A percentile compares a stretch with the other conserved stretches of the same genome.
Conservation (phyloP, 2,113 vertebrate species). For the Nothobranchius furzeri region DNA sequence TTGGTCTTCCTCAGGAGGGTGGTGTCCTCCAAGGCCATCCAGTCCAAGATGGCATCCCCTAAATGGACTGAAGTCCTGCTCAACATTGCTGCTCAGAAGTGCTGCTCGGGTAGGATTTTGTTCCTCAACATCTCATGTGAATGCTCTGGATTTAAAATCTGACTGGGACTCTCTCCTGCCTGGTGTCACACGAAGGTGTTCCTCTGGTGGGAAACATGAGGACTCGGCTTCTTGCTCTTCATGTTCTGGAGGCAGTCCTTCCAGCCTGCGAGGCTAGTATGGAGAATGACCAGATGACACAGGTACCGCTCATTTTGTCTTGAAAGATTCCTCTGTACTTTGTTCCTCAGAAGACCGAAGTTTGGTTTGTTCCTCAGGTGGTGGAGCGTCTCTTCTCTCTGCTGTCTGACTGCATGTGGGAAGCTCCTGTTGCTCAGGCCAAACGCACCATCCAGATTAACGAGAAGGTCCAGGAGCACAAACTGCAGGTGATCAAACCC, state of each 20-base stretch:
- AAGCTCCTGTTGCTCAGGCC: slow-evolving; percentile 92
- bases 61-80: slow-evolving; percentile 98
- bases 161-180: neutral
- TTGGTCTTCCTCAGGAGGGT: slow-evolving; percentile 94
- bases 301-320: slow-evolving; percentile 65
- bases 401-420: slow-evolving; percentile 98
- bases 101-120: slow-evolving; percentile 86
- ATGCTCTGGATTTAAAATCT: neutral
- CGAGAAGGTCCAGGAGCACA: slow-evolving; percentile 91
- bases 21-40: slow-evolving; percentile 97
- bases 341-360: neutral
- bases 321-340: fast-evolving
- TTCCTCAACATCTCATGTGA: neutral
- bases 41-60: slow-evolving; percentile 98
- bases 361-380: slow-evolving; percentile 77
- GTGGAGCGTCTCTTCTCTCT: slow-evolving; percentile 92
- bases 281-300: slow-evolving; percentile 95
- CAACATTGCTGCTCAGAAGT: slow-evolving; percentile 97
- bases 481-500: slow-evolving; percentile 83
- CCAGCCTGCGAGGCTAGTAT: slow-evolving; percentile 92
- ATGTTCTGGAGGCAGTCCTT: slow-evolving; percentile 96
- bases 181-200: slow-evolving; percentile 77
- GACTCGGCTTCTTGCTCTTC: slow-evolving; percentile 92
- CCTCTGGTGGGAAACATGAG: slow-evolving; percentile 95
- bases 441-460: slow-evolving; percentile 90